phyloP scores from a whole-genome alignment of 2,888 invertebrate species.

The Drosophila anomalata region DNA sequence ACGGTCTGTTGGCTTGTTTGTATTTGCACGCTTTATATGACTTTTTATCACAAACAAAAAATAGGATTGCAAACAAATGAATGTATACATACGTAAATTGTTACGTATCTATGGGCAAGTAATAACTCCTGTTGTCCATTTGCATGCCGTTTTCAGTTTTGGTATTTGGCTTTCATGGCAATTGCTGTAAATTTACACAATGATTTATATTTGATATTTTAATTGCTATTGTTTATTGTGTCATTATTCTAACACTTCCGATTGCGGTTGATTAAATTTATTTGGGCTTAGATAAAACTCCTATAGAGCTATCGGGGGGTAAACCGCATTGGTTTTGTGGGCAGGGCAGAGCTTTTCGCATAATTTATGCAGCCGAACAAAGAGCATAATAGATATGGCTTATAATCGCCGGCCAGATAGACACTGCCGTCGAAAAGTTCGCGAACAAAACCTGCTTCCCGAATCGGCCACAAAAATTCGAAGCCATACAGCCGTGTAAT shows the following conservation, averaged over 20 bases:
- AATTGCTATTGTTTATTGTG: constrained; percentile 79
- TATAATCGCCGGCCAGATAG: constrained; percentile 33
- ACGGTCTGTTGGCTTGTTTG: constrained; percentile 49
- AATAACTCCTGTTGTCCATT: constrained; percentile 42
- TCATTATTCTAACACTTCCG: constrained; percentile 79
- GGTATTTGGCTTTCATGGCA: constrained; percentile 63
- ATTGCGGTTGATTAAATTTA: constrained; percentile 79
- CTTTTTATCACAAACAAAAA: constrained; percentile 54
- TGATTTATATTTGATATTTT: constrained; percentile 79
- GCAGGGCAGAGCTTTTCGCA: constrained; percentile 30
- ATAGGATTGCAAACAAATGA: constrained; percentile 17
- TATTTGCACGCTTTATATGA: constrained; percentile 66
- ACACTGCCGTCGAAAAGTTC: constrained; percentile 27
- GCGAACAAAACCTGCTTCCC: constrained; percentile 21
- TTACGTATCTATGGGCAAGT: constrained; percentile 46
- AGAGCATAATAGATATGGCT: constrained; percentile 45
- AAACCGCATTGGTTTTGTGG: constrained; percentile 63
- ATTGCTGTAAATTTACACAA: constrained; percentile 74
- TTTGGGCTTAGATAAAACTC: constrained; percentile 72
- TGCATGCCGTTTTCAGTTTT: constrained; percentile 50
- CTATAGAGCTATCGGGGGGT: constrained; percentile 31
- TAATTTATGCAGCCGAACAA: constrained; percentile 54
- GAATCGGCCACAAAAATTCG: constrained; percentile 7
- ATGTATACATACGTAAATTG: constrained; percentile 21
- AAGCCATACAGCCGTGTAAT: constrained; percentile 9